Evolutionary conservation across 2,113 vertebrate genomes (phyloP).

Genomic region (Hystrix brachyura): DNA sequence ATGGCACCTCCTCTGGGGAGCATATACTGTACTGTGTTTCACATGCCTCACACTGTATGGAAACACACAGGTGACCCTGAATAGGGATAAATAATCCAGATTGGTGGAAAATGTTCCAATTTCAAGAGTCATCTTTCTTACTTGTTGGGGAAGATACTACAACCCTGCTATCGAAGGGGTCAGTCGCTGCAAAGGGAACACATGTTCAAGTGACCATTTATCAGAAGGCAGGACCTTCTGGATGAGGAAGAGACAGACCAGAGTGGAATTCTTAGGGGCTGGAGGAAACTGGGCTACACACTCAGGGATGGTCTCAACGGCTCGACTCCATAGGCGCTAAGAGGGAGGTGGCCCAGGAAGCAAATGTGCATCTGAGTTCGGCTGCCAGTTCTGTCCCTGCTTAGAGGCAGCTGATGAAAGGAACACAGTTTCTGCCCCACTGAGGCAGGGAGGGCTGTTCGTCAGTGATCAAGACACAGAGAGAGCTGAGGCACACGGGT

Average conservation of each 20-base stretch:
- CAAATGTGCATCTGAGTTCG: background rate
- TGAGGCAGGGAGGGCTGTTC: background rate
- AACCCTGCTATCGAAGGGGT: background rate
- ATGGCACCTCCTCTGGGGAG: background rate
- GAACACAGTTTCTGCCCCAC: background rate
- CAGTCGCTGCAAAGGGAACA: background rate
- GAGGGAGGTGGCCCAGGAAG: background rate
- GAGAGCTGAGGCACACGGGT: background rate
- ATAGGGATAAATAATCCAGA: constrained; percentile 21
- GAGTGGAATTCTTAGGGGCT: background rate
- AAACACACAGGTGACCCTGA: background rate
- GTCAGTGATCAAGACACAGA: background rate
- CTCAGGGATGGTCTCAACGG: background rate
- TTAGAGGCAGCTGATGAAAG: background rate
- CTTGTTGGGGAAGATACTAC: background rate
- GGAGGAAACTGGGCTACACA: background rate
- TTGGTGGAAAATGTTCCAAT: background rate
- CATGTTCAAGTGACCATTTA: background rate
- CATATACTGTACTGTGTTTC: background rate
- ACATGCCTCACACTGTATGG: background rate
- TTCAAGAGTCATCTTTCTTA: background rate
- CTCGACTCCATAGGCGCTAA: background rate
- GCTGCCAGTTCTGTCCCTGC: background rate
- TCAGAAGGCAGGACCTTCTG: background rate
- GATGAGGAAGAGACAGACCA: background rate